Percentiles rank a stretch among this genome's conserved stretches.
Conservation (phyloP, 2,113 vertebrate genomes). For the Poeciliopsis occidentalis region DNA sequence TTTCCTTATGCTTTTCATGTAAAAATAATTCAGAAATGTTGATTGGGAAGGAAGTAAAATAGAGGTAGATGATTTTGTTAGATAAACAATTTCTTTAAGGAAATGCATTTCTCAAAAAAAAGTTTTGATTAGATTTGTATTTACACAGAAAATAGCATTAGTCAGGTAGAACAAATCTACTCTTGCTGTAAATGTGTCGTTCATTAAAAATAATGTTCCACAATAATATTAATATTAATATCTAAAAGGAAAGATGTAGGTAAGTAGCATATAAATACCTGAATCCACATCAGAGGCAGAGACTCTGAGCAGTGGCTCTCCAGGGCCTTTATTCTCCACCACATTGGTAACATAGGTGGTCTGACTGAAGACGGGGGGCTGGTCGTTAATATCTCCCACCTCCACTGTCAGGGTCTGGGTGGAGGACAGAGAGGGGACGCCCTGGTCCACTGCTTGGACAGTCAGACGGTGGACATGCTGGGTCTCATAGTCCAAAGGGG, state of each 20-base stretch:
- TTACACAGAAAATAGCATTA: neutral
- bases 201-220: neutral
- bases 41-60: neutral
- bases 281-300: constrained; percentile 86
- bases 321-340: constrained; percentile 85
- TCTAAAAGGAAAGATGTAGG: neutral
- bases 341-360: constrained; percentile 80
- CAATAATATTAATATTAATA: neutral
- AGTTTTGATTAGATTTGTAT: neutral
- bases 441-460: constrained; percentile 81
- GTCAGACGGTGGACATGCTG: constrained; percentile 79
- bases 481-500: constrained; percentile 84
- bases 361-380: constrained; percentile 81
- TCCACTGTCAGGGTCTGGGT: constrained; percentile 85
- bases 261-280: constrained; percentile 75
- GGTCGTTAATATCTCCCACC: constrained; percentile 89
- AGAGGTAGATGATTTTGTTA: neutral
- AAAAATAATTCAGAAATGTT: neutral
- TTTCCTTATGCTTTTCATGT: neutral
- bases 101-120: neutral
- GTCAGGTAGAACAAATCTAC: neutral
- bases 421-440: constrained; percentile 82
- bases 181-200: neutral
- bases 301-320: constrained; percentile 81
- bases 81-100: neutral